phyloP scores from a whole-genome alignment of 2,113 vertebrate genomes.

The Alethe diademata region DNA sequence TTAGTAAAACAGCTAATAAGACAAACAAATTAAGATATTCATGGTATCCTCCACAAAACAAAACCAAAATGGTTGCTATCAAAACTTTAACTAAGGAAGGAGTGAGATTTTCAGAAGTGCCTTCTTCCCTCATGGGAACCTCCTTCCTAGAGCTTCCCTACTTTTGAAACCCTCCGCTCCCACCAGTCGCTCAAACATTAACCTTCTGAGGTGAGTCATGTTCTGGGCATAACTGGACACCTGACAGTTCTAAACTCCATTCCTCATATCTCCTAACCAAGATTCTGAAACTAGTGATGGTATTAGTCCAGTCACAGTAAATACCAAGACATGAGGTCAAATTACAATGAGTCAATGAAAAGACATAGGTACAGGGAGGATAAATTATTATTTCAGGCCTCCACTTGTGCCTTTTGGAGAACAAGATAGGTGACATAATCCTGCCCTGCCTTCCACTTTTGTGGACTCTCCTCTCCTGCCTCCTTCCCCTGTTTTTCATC shows the following conservation, averaged over 20 bases:
- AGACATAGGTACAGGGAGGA: neutral
- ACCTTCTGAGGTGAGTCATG: neutral
- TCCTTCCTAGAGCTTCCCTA: neutral
- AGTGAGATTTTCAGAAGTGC: neutral
- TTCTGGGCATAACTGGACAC: neutral
- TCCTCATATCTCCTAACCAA: neutral
- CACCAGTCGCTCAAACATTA: neutral
- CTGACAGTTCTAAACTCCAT: neutral
- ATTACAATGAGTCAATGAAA: accelerated
- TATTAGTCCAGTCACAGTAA: neutral
- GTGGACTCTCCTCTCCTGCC: neutral
- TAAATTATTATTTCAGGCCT: neutral
- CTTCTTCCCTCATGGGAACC: accelerated
- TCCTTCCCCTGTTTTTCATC: neutral
- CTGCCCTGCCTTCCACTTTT: neutral
- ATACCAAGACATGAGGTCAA: neutral
- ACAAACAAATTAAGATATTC: neutral
- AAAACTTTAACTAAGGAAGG: neutral
- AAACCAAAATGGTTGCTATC: neutral
- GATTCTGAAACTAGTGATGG: neutral
- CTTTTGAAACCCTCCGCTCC: accelerated
- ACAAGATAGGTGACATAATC: neutral
- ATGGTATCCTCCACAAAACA: neutral
- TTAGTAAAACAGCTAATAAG: neutral
- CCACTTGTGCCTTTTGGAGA: neutral